Percentiles rank a stretch among this genome's conserved stretches.
phyloP scores from a whole-genome alignment of 2,888 invertebrate species.

The Stegophylla sp. region DNA sequence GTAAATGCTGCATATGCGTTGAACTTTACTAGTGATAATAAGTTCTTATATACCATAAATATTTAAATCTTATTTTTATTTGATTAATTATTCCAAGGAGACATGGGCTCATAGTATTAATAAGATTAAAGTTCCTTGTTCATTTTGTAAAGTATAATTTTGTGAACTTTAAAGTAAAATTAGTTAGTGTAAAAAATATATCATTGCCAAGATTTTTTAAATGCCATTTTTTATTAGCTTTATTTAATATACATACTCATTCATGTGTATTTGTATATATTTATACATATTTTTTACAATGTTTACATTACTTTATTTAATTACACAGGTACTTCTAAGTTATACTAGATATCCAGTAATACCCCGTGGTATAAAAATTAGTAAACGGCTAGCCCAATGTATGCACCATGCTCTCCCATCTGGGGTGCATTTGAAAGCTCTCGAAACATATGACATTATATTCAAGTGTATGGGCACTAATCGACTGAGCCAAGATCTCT shows the following conservation, averaged over 20 bases:
- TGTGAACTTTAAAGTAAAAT: background rate
- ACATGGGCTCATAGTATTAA: background rate
- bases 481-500: constrained; percentile 79
- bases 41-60: constrained; percentile 6
- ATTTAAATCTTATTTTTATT: constrained; percentile 14
- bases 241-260: background rate
- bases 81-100: background rate
- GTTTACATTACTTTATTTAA: background rate
- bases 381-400: constrained; percentile 90
- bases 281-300: background rate
- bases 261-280: background rate
- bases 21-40: background rate
- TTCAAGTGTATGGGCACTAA: constrained; percentile 87
- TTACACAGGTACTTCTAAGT: constrained; percentile 74
- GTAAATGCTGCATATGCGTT: constrained; percentile 5
- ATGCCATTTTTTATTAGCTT: constrained; percentile 6
- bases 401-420: constrained; percentile 91
- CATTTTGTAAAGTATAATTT: constrained; percentile 8
- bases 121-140: constrained; percentile 30
- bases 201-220: constrained; percentile 27
- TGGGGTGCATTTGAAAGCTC: constrained; percentile 88
- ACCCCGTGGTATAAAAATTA: constrained; percentile 84
- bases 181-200: background rate
- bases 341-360: constrained; percentile 85
- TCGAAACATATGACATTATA: constrained; percentile 89